Conservation (phyloP, 1,140 invertebrate species). For the Eulimnadia texana region DNA sequence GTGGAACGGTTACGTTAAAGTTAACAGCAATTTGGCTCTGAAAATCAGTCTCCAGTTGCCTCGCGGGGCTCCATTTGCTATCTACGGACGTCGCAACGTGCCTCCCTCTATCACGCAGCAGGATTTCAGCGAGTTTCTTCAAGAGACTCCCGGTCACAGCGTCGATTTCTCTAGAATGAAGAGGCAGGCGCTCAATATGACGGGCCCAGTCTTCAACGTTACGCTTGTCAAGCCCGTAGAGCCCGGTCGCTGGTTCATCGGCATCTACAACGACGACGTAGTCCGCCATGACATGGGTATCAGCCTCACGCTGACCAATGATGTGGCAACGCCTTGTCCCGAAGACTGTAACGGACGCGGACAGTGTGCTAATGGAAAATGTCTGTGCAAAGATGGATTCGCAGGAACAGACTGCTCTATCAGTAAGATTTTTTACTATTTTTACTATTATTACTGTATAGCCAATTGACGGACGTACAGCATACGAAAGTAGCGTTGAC, state of each 20-base stretch:
- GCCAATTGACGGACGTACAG: no score
- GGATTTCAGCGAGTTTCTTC: slow-evolving; percentile 84
- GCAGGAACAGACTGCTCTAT: slow-evolving; percentile 82
- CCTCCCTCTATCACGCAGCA: slow-evolving; percentile 88
- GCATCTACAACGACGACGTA: slow-evolving; percentile 86
- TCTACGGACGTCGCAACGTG: slow-evolving; percentile 80
- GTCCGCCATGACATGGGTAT: slow-evolving; percentile 61
- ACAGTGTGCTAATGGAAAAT: slow-evolving; percentile 85
- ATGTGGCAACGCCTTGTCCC: slow-evolving; percentile 72
- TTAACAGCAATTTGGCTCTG: slow-evolving; percentile 6
- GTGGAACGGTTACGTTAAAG: slow-evolving; percentile 5
- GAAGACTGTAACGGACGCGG: slow-evolving; percentile 90
- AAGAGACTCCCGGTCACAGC: slow-evolving; percentile 24
- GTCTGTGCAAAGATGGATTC: slow-evolving; percentile 89
- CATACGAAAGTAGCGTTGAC: no score
- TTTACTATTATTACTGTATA: background rate
- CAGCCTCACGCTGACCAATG: slow-evolving; percentile 66
- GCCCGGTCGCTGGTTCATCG: slow-evolving; percentile 85
- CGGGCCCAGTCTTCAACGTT: slow-evolving; percentile 38
- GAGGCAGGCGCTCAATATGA: background rate
- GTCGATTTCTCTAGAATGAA: background rate
- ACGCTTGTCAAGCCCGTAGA: slow-evolving; percentile 73
- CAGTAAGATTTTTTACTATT: slow-evolving; percentile 44
- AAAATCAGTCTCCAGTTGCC: slow-evolving; percentile 70
- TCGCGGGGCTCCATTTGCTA: slow-evolving; percentile 79